Evolutionary conservation across 2,888 invertebrate species (phyloP).

Genomic region (Palloptera scutellata): DNA sequence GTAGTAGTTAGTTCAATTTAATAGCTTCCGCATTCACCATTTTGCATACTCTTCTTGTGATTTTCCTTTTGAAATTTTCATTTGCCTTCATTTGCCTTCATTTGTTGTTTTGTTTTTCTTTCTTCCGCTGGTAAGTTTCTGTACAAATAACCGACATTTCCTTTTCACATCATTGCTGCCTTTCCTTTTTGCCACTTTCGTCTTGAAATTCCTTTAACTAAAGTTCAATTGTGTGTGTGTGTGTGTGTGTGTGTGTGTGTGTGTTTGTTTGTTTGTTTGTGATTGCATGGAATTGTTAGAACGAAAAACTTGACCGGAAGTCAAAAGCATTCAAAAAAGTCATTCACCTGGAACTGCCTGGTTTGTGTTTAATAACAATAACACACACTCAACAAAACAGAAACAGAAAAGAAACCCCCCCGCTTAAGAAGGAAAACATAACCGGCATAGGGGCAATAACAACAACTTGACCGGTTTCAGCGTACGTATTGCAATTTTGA

Average conservation of each 20-base stretch:
- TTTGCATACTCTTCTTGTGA: not conserved
- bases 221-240: no score
- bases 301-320: conserved; percentile 58
- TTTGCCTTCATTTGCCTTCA: not conserved
- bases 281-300: conserved; percentile 11
- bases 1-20: not conserved
- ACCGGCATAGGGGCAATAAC: not conserved
- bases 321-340: conserved; percentile 56
- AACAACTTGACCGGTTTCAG: conserved; percentile 7
- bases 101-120: no score
- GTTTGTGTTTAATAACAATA: conserved; percentile 11
- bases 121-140: no score
- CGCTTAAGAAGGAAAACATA: not conserved
- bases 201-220: not conserved
- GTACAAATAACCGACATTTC: conserved; percentile 20
- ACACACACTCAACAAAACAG: no score
- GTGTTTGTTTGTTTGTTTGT: not conserved
- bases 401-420: not conserved
- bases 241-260: no score
- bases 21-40: not conserved
- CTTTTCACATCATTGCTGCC: not conserved
- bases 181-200: not conserved
- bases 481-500: conserved; percentile 11
- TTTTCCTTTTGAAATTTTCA: not conserved
- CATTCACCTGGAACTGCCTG: conserved; percentile 55